phyloP scores from a whole-genome alignment of 2,797 vertebrate genomes.

The Thamnophis elegans region DNA sequence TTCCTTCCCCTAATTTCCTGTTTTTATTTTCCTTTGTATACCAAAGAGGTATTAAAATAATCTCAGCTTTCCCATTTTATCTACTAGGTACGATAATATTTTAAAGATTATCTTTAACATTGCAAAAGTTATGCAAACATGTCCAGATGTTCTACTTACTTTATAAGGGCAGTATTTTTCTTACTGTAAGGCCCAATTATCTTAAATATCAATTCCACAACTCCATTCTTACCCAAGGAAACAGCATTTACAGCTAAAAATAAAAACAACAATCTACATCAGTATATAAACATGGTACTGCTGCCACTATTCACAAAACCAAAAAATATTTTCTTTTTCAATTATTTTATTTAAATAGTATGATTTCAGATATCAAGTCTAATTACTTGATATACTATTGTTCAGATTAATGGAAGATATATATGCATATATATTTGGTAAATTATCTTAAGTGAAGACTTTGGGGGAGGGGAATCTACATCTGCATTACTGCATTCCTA shows the following conservation, averaged over 20 bases:
- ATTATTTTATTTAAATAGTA: background rate
- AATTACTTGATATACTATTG: background rate
- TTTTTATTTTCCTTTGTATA: background rate
- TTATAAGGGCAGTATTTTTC: constrained; percentile 90
- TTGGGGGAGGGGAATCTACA: background rate
- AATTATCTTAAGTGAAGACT: background rate
- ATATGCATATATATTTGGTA: background rate
- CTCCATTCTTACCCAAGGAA: constrained; percentile 90
- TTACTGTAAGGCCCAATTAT: constrained; percentile 90
- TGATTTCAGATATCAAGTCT: background rate
- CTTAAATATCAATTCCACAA: constrained; percentile 93
- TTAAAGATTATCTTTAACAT: constrained; percentile 2
- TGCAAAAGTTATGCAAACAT: background rate
- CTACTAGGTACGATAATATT: background rate
- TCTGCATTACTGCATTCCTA: background rate
- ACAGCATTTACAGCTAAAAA: constrained; percentile 90
- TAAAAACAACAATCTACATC: constrained; percentile 15
- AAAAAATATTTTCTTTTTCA: background rate
- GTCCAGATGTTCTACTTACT: constrained; percentile 77
- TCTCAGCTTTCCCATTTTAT: constrained; percentile 2
- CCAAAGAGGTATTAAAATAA: background rate
- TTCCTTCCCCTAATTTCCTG: background rate
- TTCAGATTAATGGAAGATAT: background rate
- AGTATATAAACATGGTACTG: background rate
- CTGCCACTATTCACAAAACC: background rate